Percentiles rank a stretch among this genome's conserved stretches.
Evolutionary conservation across 2,113 vertebrate genomes (phyloP).

Genomic region (Cephalophus harveyi): DNA sequence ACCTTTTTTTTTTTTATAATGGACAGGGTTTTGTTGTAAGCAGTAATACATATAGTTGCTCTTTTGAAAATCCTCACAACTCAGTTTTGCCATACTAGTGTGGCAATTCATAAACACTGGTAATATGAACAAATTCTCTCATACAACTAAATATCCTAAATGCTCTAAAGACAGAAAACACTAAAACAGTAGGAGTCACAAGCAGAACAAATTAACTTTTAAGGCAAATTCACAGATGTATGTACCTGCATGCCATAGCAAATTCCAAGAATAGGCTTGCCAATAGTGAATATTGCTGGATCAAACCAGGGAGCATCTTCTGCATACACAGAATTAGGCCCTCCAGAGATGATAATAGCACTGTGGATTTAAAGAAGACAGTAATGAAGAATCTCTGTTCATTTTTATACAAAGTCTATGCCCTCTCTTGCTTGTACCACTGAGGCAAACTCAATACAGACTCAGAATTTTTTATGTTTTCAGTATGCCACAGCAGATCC

Average conservation of each 20-base stretch:
- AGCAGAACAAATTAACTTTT: slow-evolving; percentile 14
- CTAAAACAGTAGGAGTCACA: neutral
- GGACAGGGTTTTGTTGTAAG: neutral
- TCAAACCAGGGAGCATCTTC: slow-evolving; percentile 99
- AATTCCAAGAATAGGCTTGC: slow-evolving; percentile 96
- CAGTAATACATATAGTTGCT: neutral
- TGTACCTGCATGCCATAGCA: slow-evolving; percentile 99
- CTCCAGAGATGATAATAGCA: slow-evolving; percentile 98
- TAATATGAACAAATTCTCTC: neutral
- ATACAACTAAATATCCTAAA: neutral
- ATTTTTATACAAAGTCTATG: neutral
- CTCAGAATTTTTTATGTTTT: neutral
- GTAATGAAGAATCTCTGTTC: neutral
- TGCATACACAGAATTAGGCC: slow-evolving; percentile 97
- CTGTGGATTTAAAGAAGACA: slow-evolving; percentile 75
- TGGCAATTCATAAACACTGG: neutral
- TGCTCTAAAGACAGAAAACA: neutral
- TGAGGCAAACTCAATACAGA: neutral
- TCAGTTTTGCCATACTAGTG: neutral
- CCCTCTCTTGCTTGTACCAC: neutral
- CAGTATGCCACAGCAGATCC: neutral
- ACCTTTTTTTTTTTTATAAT: neutral
- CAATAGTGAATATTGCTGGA: slow-evolving; percentile 97
- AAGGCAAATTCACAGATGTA: slow-evolving; percentile 57
- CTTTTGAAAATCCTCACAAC: neutral